A percentile compares a stretch with the other conserved stretches of the same genome.
Conservation (phyloP, 1,140 invertebrate genomes). For the Drosophila watanabei region DNA sequence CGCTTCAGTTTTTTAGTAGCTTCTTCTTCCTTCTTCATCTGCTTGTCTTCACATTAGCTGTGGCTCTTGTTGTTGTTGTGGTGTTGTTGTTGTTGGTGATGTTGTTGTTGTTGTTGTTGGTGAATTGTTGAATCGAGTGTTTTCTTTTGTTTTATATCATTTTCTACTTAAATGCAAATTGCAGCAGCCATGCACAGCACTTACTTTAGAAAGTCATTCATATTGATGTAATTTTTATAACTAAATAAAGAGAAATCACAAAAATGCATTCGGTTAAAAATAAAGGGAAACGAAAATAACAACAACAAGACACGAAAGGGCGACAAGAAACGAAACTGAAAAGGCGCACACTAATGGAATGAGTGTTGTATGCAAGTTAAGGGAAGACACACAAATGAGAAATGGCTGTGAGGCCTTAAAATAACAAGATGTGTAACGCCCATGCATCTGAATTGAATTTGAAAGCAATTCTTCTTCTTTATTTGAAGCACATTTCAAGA, state of each 20-base stretch:
- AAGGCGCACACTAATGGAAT: constrained; percentile 7
- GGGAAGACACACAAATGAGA: not conserved
- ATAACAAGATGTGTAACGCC: not conserved
- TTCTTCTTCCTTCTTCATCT: constrained; percentile 8
- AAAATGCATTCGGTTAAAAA: constrained; percentile 52
- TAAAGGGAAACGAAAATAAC: constrained; percentile 27
- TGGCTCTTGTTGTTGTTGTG: constrained; percentile 37
- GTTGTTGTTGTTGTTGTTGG: constrained; percentile 25
- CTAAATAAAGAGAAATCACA: constrained; percentile 77
- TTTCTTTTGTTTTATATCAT: not conserved
- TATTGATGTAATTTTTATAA: constrained; percentile 86
- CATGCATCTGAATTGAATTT: too few species aligned
- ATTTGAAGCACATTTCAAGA: too few species aligned
- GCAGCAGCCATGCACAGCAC: constrained; percentile 56
- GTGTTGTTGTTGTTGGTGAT: constrained; percentile 28
- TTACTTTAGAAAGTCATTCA: constrained; percentile 85
- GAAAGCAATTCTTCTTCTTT: too few species aligned
- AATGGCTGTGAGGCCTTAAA: not conserved
- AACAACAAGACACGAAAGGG: constrained; percentile 24
- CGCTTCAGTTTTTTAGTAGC: not conserved
- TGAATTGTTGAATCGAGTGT: constrained; percentile 48
- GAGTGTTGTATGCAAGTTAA: not conserved
- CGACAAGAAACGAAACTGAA: constrained; percentile 15
- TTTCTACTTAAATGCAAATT: constrained; percentile 61
- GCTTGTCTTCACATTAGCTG: constrained; percentile 12